A percentile compares a stretch with the other conserved stretches of the same genome.
Conservation (phyloP, 2,113 vertebrate species). For the Bettongia penicillata region DNA sequence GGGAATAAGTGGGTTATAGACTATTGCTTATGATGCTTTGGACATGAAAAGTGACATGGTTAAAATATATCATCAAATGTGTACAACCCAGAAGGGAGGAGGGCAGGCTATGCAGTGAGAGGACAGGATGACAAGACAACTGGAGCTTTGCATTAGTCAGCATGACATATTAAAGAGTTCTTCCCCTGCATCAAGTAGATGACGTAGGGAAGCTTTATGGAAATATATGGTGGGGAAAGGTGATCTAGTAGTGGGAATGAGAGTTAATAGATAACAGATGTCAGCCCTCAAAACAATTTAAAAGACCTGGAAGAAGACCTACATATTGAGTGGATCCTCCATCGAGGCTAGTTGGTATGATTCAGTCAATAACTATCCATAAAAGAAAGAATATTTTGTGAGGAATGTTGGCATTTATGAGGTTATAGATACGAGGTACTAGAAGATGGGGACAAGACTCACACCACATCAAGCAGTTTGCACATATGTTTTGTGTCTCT, state of each 20-base stretch:
- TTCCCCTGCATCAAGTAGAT: not conserved
- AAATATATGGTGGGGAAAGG: not conserved
- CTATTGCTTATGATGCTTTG: not conserved
- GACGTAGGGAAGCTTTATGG: not conserved
- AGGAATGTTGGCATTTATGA: not conserved
- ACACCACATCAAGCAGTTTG: not conserved
- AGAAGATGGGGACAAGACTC: not conserved
- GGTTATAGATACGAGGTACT: not conserved
- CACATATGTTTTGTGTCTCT: not conserved
- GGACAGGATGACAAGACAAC: not conserved
- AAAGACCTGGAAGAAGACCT: not conserved
- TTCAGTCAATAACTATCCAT: not conserved
- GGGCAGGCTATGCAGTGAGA: not conserved
- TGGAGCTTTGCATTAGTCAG: not conserved
- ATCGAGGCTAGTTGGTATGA: not conserved
- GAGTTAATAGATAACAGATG: not conserved
- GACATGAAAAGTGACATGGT: not conserved
- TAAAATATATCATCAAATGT: not conserved
- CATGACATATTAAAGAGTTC: not conserved
- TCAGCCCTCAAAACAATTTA: not conserved
- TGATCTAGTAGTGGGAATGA: not conserved
- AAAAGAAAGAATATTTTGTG: not conserved
- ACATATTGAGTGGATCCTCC: not conserved
- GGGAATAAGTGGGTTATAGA: not conserved
- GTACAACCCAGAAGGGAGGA: not conserved